Evolutionary conservation across 2,888 invertebrate genomes (phyloP).

Genomic region (Cyaniris semiargus): DNA sequence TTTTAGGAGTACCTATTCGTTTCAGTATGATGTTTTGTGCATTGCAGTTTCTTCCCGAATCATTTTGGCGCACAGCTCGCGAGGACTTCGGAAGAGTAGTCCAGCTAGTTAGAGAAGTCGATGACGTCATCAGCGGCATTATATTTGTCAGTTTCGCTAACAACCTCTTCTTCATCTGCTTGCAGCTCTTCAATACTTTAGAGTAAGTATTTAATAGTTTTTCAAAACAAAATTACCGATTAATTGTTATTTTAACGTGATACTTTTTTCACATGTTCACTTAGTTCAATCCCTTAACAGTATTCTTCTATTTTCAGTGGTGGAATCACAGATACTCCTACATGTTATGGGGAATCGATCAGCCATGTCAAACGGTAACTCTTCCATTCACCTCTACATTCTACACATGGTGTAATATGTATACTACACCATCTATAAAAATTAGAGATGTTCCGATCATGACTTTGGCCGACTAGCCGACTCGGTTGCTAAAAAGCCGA

Average conservation of each 20-base stretch:
- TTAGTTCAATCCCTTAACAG: too few species aligned
- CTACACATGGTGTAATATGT: too few species aligned
- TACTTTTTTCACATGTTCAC: too few species aligned
- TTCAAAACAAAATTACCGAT: too few species aligned
- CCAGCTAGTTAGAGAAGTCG: conserved; percentile 78
- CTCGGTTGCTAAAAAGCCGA: too few species aligned
- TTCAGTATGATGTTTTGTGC: too few species aligned
- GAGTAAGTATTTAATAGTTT: conserved; percentile 67
- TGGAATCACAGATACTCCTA: background rate
- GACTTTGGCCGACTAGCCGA: too few species aligned
- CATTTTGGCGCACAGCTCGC: conserved; percentile 65
- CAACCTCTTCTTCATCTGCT: conserved; percentile 86
- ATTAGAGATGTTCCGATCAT: too few species aligned
- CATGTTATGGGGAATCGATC: background rate
- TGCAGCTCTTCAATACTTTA: conserved; percentile 84
- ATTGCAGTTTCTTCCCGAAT: conserved; percentile 45
- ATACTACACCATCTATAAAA: too few species aligned
- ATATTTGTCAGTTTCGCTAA: conserved; percentile 84
- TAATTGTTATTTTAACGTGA: background rate
- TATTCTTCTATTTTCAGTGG: conserved; percentile 18
- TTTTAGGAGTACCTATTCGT: too few species aligned
- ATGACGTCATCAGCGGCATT: conserved; percentile 81
- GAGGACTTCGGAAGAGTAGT: conserved; percentile 82
- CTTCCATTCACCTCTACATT: too few species aligned
- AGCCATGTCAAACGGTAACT: too few species aligned